phyloP scores from a whole-genome alignment of 2,113 vertebrate genomes.

The Datnioides undecimradiatus region DNA sequence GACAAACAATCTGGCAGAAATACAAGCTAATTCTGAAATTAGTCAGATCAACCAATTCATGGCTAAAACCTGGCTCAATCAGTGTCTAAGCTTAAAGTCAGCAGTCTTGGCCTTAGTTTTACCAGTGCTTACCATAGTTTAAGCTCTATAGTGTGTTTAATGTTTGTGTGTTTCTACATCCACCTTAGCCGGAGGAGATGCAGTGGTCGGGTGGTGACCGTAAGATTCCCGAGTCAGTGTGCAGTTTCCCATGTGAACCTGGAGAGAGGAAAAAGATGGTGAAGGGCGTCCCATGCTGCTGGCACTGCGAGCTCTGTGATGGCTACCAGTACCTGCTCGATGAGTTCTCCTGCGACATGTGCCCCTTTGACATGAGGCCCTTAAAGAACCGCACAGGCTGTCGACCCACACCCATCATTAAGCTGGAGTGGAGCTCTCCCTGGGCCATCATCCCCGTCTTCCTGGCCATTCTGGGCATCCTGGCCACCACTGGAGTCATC shows the following conservation, averaged over 20 bases:
- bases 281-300: conserved; percentile 88
- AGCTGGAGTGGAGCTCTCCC: conserved; percentile 87
- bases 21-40: neutral
- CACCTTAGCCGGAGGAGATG: conserved; percentile 86
- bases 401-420: conserved; percentile 86
- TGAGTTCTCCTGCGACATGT: conserved; percentile 85
- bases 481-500: conserved; percentile 83
- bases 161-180: conserved; percentile 23
- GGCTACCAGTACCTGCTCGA: conserved; percentile 88
- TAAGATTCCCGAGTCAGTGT: conserved; percentile 85
- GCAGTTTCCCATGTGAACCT: conserved; percentile 88
- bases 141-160: neutral
- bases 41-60: neutral
- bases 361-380: conserved; percentile 86
- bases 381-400: conserved; percentile 85
- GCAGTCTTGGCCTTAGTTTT: neutral
- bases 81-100: neutral
- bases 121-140: neutral
- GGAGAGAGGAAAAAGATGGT: conserved; percentile 89
- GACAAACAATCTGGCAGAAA: neutral
- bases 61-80: neutral
- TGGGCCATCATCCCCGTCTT: conserved; percentile 88
- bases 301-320: conserved; percentile 89
- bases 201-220: conserved; percentile 86
- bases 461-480: conserved; percentile 86